Evolutionary conservation across 2,888 invertebrate species (phyloP).

Genomic region (Drosophila neutralis): DNA sequence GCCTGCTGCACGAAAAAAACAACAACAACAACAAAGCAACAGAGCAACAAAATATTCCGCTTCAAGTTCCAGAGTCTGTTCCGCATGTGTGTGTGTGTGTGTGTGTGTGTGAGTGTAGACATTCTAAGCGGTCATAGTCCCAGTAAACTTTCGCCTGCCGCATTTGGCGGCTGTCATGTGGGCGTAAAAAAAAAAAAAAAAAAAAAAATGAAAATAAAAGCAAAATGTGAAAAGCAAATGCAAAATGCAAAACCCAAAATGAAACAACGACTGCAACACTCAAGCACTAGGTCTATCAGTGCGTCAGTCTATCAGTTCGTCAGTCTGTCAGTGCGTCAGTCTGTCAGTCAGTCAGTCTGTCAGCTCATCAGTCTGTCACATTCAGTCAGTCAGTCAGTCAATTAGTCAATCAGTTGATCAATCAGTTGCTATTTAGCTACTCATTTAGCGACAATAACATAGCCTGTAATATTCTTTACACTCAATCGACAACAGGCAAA

Average conservation of each 20-base stretch:
- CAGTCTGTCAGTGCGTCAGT: not conserved
- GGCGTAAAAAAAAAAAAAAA: constrained; percentile 35
- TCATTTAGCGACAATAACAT: not conserved
- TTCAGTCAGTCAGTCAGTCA: not conserved
- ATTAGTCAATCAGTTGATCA: constrained; percentile 22
- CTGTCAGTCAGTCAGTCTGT: not conserved
- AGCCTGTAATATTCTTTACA: not conserved
- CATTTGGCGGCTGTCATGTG: constrained; percentile 55
- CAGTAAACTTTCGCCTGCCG: constrained; percentile 79
- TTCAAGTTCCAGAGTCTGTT: constrained; percentile 75
- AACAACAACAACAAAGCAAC: constrained; percentile 25
- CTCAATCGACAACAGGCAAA: not conserved
- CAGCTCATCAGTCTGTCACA: not conserved
- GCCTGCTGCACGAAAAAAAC: constrained; percentile 21
- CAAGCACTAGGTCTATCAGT: not conserved
- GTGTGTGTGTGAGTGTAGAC: constrained; percentile 66
- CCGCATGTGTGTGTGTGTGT: constrained; percentile 43
- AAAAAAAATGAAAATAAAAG: constrained; percentile 11
- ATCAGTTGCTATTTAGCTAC: constrained; percentile 11
- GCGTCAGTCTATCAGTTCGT: constrained; percentile 5
- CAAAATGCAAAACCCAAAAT: constrained; percentile 1
- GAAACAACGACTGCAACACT: constrained; percentile 9
- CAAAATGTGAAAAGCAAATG: constrained; percentile 14
- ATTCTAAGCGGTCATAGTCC: constrained; percentile 81
- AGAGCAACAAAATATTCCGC: constrained; percentile 61